A percentile compares a stretch with the other conserved stretches of the same genome.
phyloP scores from a whole-genome alignment of 2,888 invertebrate genomes.

The Ormyrus labotus region DNA sequence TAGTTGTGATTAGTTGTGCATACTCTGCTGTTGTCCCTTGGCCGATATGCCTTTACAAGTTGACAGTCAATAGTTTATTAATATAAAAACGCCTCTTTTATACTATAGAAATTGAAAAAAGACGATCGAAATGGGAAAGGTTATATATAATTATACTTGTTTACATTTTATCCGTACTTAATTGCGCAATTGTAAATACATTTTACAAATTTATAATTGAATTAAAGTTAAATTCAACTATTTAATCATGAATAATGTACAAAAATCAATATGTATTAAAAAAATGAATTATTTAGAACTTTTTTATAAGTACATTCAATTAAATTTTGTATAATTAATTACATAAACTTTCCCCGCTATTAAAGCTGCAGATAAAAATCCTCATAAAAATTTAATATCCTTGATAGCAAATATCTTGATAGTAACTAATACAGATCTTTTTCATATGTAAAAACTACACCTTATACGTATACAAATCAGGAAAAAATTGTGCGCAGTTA shows the following conservation, averaged over 20 bases:
- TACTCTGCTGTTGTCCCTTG: conserved; percentile 40
- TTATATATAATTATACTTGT: conserved; percentile 39
- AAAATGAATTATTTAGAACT: conserved; percentile 14
- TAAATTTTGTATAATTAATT: conserved; percentile 38
- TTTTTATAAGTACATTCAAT: conserved; percentile 42
- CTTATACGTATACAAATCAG: conserved; percentile 26
- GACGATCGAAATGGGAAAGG: neutral
- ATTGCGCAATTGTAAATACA: neutral
- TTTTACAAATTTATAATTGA: too few species aligned
- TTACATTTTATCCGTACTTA: conserved; percentile 21
- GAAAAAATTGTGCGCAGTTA: conserved; percentile 54
- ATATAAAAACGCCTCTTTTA: conserved; percentile 24
- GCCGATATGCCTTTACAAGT: conserved; percentile 60
- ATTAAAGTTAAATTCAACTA: too few species aligned
- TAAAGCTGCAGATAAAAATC: conserved; percentile 13
- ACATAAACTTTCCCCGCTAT: conserved; percentile 27
- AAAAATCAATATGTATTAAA: neutral
- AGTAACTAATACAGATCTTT: conserved; percentile 53
- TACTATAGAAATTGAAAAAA: conserved; percentile 26
- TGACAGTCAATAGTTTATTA: conserved; percentile 52
- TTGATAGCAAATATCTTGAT: conserved; percentile 29
- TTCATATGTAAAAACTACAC: conserved; percentile 45
- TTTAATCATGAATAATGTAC: neutral
- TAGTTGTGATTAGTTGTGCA: conserved; percentile 20
- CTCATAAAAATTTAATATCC: conserved; percentile 18